Conservation (phyloP, 2,888 invertebrate species). For the Cabera pusaria region DNA sequence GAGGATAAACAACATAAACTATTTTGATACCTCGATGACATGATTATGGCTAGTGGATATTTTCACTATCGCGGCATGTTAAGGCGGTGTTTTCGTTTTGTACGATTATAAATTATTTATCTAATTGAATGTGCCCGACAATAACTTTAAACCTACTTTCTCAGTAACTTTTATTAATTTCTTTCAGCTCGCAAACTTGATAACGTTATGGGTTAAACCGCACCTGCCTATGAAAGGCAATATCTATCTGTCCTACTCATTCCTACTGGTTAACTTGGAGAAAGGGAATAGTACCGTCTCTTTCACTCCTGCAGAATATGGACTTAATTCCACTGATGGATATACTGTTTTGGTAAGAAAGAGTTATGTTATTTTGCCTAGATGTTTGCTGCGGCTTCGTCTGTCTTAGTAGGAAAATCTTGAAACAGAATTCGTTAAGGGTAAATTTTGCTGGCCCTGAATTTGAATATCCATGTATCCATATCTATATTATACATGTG, state of each 20-base stretch:
- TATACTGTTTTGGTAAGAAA: slow-evolving; percentile 61
- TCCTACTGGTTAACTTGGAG: slow-evolving; percentile 77
- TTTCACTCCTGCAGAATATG: slow-evolving; percentile 47
- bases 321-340: slow-evolving; percentile 50
- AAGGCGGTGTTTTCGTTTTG: too few species aligned
- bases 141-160: too few species aligned
- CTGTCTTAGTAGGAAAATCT: too few species aligned
- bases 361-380: slow-evolving; percentile 13
- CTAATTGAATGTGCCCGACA: too few species aligned
- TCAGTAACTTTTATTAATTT: too few species aligned
- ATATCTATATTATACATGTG: neutral
- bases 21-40: too few species aligned
- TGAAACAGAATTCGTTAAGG: too few species aligned
- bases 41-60: too few species aligned
- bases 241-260: slow-evolving; percentile 71
- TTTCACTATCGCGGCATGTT: too few species aligned
- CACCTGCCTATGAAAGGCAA: slow-evolving; percentile 76
- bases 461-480: neutral
- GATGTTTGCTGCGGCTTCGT: too few species aligned
- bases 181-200: slow-evolving; percentile 40
- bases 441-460: slow-evolving; percentile 2
- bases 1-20: too few species aligned
- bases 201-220: slow-evolving; percentile 83
- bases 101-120: too few species aligned
- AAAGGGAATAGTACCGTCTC: slow-evolving; percentile 28